Evolutionary conservation across 2,888 invertebrate species (phyloP).

Genomic region (Chaitophorus viminalis): DNA sequence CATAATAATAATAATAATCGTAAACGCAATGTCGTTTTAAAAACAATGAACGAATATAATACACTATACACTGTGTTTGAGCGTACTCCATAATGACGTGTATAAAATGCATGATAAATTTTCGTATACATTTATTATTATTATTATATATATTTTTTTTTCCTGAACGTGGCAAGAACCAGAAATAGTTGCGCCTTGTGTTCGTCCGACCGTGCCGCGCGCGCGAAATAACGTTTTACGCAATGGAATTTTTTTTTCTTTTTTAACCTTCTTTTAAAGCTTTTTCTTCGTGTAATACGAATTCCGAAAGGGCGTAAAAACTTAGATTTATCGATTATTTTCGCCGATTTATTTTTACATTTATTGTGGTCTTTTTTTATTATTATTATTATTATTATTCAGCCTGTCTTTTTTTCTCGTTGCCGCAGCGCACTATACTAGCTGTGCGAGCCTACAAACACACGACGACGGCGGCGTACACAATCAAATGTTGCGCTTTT

Average conservation of each 20-base stretch:
- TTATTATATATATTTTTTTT: neutral
- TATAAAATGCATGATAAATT: conserved; percentile 19
- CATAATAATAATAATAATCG: conserved; percentile 37
- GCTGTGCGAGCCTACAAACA: neutral
- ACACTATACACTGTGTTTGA: neutral
- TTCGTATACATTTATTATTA: neutral
- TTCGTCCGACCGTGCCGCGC: conserved; percentile 45
- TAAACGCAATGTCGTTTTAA: neutral
- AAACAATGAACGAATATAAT: conserved; percentile 31
- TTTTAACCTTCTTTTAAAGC: conserved; percentile 44
- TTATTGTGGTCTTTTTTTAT: neutral
- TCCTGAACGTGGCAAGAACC: conserved; percentile 26
- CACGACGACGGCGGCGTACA: neutral
- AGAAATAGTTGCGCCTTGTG: conserved; percentile 46
- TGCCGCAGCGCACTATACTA: no score
- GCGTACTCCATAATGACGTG: conserved; percentile 31
- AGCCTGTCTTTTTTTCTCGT: neutral
- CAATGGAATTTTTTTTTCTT: conserved; percentile 33
- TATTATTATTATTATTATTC: neutral
- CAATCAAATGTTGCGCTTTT: neutral
- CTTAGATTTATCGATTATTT: conserved; percentile 57
- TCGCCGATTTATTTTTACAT: conserved; percentile 41
- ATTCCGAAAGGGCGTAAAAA: conserved; percentile 57
- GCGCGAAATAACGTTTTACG: conserved; percentile 28
- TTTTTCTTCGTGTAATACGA: conserved; percentile 31